Evolutionary conservation across 2,888 invertebrate genomes (phyloP), one percentile per base, ranked within the genome.

Genomic region (Parelbella ahira): DNA sequence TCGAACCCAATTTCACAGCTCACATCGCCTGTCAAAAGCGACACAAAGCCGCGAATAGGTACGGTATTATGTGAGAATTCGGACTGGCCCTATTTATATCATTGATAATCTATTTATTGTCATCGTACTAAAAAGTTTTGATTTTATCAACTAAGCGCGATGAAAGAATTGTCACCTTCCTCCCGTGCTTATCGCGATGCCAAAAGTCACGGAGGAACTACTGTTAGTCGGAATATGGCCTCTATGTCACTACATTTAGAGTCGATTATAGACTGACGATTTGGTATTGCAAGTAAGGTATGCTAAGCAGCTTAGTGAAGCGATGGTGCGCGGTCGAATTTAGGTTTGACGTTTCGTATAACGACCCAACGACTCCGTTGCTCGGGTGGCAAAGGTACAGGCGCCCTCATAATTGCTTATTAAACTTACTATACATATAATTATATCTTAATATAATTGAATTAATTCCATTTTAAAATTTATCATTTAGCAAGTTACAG

Each of bases 51-150:
- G 71, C 73, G 73, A 82, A 82, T 75, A 70, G 78, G 64, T 76
- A 69, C 69, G 71, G 76, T 65, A 80, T 83, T 83, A 80, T 76
- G 66, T 65, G 66, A 68, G 72, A 76, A 72, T 68, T 72, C 75
- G 68, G 76, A 80, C 83, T 77, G 78, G 74, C 71, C 78, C 84
- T 84, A 84, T 87, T 86, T 86, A 84, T 86, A 82, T 73, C 74
- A 78, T 77, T 81, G 68, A 64, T 83, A 84, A 84, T 84, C 83
- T 84, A 84, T 84, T 84, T 87, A 84, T 86, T 86, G 84, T 83
- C 69, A 81, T 70, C 70, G 81, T 70, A 78, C 79, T 81, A 81
- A 86, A 83, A 86, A 81, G 68, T 78, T 75, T 78, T 74, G 84
- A 84, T 86, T 74, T 82, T 84, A 86, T 87, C 86, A 69, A 73